phyloP scores from a whole-genome alignment of 2,888 invertebrate genomes.

The Leuctra nigra region DNA sequence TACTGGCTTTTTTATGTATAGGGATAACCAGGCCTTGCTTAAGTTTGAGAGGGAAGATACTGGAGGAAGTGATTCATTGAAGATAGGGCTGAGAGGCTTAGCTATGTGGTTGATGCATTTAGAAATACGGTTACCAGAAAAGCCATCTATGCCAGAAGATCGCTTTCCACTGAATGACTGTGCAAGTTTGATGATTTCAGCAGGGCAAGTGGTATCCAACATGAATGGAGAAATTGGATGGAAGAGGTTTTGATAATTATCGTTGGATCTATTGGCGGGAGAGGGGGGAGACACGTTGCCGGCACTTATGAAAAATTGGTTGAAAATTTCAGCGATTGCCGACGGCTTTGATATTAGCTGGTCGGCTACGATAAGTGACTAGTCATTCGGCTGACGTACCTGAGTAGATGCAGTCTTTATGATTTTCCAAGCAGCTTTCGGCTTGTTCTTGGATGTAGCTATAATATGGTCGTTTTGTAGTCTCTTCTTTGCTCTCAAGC shows the following conservation, averaged over 20 bases:
- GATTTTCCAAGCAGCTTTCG: not conserved
- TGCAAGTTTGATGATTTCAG: no score
- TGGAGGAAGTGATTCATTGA: not conserved
- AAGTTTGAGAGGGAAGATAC: not conserved
- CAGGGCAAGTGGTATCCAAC: no score
- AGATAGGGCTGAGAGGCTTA: not conserved
- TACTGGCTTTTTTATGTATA: no score
- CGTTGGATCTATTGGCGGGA: no score
- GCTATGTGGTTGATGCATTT: no score
- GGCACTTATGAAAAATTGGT: not conserved
- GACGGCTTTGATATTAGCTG: not conserved
- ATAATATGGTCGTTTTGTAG: not conserved
- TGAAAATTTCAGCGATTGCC: not conserved
- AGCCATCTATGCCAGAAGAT: no score
- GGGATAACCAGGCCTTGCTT: not conserved
- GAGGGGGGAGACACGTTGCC: not conserved
- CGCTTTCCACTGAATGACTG: no score
- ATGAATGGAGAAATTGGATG: no score
- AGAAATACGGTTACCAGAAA: no score
- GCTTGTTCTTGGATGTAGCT: not conserved
- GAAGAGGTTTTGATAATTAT: no score
- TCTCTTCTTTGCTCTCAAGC: not conserved
- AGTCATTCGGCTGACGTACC: no score
- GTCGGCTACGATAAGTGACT: not conserved
- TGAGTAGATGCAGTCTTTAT: not conserved